Evolutionary conservation across 2,797 vertebrate genomes (phyloP).

Genomic region (Lacerta viridis): DNA sequence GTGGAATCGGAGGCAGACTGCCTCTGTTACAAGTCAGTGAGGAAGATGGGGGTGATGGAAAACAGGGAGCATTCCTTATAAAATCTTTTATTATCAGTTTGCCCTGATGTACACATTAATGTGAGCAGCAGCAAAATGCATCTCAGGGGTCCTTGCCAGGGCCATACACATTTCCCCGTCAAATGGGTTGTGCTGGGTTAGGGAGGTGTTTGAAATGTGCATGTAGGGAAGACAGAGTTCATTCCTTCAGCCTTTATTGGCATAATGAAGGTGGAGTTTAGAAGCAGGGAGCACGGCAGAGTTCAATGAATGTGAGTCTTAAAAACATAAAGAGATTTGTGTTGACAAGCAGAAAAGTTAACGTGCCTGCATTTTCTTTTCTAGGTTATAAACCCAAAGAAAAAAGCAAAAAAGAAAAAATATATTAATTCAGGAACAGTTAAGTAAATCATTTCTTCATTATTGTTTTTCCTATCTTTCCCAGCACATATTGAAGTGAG

Average conservation of each 20-base stretch:
- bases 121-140: too few relatives aligned
- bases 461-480: constrained; percentile 23
- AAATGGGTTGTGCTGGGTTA: neutral
- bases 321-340: neutral
- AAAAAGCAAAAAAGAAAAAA: constrained; percentile 98
- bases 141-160: neutral
- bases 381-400: constrained; percentile 97
- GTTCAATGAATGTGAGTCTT: neutral
- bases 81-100: neutral
- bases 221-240: neutral
- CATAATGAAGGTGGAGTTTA: neutral
- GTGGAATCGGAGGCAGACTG: too few relatives aligned
- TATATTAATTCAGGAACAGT: constrained; percentile 98
- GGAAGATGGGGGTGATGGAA: neutral
- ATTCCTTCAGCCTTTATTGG: too few relatives aligned
- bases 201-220: neutral
- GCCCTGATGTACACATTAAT: neutral
- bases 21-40: neutral
- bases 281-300: neutral
- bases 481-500: constrained; percentile 25
- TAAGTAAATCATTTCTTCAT: constrained; percentile 73
- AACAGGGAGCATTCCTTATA: neutral
- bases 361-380: constrained; percentile 60
- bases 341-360: constrained; percentile 14
- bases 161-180: neutral